phyloP scores from a whole-genome alignment of 2,888 invertebrate genomes.

The Synergus itoensis region DNA sequence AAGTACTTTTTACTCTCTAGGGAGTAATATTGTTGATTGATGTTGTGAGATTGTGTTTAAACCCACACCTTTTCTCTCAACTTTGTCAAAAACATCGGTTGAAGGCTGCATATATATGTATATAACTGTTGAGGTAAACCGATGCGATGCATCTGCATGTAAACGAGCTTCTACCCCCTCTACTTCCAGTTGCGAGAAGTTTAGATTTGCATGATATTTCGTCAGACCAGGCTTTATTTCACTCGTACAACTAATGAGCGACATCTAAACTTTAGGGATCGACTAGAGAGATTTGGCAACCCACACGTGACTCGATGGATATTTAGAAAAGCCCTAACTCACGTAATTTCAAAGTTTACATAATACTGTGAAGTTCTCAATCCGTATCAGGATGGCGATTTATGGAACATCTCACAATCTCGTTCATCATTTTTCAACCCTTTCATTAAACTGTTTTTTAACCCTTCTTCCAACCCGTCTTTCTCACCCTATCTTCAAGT shows the following conservation, averaged over 20 bases:
- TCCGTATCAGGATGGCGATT: neutral
- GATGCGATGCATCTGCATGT: constrained; percentile 48
- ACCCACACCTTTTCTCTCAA: constrained; percentile 40
- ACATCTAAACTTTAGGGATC: constrained; percentile 33
- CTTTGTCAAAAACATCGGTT: neutral
- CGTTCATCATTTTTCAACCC: too few species aligned
- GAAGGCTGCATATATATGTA: neutral
- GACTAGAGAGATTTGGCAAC: neutral
- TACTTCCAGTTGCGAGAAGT: constrained; percentile 34
- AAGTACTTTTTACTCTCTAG: too few species aligned
- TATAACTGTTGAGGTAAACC: neutral
- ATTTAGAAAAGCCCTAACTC: neutral
- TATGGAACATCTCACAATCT: too few species aligned
- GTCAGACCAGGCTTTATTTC: constrained; percentile 32
- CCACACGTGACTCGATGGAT: neutral
- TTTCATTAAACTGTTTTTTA: too few species aligned
- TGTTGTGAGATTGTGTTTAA: neutral
- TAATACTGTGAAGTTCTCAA: neutral
- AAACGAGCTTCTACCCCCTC: constrained; percentile 44
- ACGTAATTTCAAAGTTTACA: neutral
- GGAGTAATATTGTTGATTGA: too few species aligned
- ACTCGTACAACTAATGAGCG: constrained; percentile 27
- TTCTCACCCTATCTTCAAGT: too few species aligned
- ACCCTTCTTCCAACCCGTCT: too few species aligned
- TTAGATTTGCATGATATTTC: constrained; percentile 49